Conservation (phyloP, 2,797 vertebrate genomes). For the Phoebastria nigripes region DNA sequence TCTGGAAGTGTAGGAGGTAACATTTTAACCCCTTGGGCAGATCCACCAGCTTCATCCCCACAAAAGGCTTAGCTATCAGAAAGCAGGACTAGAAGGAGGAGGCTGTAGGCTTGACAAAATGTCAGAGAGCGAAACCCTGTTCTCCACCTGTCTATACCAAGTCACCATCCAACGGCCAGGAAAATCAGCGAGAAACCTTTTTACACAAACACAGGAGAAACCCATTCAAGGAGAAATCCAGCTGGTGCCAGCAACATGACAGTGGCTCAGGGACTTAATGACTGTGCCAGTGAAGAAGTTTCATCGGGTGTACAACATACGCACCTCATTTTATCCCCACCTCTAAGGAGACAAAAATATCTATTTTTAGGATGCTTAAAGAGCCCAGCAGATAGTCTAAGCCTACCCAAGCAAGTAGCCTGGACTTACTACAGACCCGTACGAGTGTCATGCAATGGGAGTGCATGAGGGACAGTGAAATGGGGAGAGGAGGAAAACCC, state of each 20-base stretch:
- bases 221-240: neutral
- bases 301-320: neutral
- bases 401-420: neutral
- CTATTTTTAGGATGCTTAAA: neutral
- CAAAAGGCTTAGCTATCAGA: neutral
- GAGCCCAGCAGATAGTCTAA: neutral
- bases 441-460: neutral
- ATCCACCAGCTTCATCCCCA: neutral
- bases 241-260: neutral
- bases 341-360: neutral
- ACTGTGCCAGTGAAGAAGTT: neutral
- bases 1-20: neutral
- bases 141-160: neutral
- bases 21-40: neutral
- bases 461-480: neutral
- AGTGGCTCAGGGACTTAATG: rapidly evolving
- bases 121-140: neutral
- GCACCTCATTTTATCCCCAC: neutral
- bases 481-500: neutral
- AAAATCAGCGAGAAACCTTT: neutral
- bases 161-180: neutral
- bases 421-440: neutral
- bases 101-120: neutral
- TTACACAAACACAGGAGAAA: neutral
- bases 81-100: neutral